Conservation (phyloP, 1,140 invertebrate genomes). For the Drosophila kohkoa region DNA sequence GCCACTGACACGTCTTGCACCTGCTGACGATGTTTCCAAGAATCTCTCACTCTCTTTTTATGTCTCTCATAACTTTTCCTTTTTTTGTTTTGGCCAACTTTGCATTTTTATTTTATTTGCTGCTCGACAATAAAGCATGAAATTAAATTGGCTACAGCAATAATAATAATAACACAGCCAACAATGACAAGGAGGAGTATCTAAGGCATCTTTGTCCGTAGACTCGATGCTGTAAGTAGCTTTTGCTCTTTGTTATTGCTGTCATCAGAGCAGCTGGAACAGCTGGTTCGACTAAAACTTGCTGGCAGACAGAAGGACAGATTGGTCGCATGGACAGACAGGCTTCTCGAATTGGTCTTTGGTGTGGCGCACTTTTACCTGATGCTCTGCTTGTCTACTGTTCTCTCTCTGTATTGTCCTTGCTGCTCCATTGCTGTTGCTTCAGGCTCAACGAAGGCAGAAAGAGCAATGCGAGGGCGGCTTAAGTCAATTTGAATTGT, state of each 20-base stretch:
- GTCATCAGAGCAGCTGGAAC: constrained; percentile 17
- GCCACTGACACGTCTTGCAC: constrained; percentile 31
- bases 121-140: constrained; percentile 43
- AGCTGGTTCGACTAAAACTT: constrained; percentile 18
- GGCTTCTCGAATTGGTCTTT: constrained; percentile 44
- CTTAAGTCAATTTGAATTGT: neutral
- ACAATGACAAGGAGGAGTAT: constrained; percentile 23
- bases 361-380: constrained; percentile 62
- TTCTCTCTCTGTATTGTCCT: constrained; percentile 34
- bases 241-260: neutral
- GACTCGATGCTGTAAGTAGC: constrained; percentile 4
- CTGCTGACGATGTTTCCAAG: constrained; percentile 30
- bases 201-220: constrained; percentile 33
- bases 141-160: constrained; percentile 72
- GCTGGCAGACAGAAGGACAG: neutral
- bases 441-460: neutral
- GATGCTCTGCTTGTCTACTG: neutral
- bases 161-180: constrained; percentile 64
- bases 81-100: constrained; percentile 7
- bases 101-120: constrained; percentile 22
- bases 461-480: constrained; percentile 23
- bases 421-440: constrained; percentile 14
- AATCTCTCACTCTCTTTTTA: constrained; percentile 8
- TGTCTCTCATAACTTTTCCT: neutral
- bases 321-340: neutral